Evolutionary conservation across 2,888 invertebrate species (phyloP).

Genomic region (Eudasyphora cyanicolor): DNA sequence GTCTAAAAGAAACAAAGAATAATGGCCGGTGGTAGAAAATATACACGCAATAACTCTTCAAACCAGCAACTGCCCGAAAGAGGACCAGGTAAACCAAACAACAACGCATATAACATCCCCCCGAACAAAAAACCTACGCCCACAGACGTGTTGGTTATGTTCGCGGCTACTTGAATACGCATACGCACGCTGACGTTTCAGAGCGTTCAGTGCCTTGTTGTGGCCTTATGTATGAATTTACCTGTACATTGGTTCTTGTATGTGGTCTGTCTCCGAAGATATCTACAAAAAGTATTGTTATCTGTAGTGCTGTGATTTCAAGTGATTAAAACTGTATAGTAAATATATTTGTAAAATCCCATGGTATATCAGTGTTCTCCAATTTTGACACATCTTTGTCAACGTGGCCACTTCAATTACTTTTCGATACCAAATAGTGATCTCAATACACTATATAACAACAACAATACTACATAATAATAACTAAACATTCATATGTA

Average conservation of each 20-base stretch:
- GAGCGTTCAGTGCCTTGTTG: no score
- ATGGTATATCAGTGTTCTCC: neutral
- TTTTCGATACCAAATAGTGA: slow-evolving; percentile 38
- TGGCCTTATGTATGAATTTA: neutral
- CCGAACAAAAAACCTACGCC: neutral
- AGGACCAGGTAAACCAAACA: slow-evolving; percentile 78
- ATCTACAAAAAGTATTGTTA: neutral
- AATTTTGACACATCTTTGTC: slow-evolving; percentile 33
- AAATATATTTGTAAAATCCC: neutral
- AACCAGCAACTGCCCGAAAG: slow-evolving; percentile 77
- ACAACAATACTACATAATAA: slow-evolving; percentile 15
- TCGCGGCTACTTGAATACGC: neutral
- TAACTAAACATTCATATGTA: slow-evolving; percentile 8
- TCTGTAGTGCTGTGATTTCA: slow-evolving; percentile 2
- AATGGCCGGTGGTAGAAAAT: slow-evolving; percentile 79
- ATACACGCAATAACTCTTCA: slow-evolving; percentile 76
- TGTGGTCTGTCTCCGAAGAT: neutral
- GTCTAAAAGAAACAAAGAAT: slow-evolving; percentile 50
- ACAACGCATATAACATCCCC: neutral
- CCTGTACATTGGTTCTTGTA: neutral
- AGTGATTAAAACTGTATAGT: neutral
- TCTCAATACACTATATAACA: slow-evolving; percentile 29
- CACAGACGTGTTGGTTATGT: neutral
- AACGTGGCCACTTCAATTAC: slow-evolving; percentile 55
- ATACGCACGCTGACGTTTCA: no score